phyloP scores from a whole-genome alignment of 2,888 invertebrate genomes.

The Eupithecia centaureata region DNA sequence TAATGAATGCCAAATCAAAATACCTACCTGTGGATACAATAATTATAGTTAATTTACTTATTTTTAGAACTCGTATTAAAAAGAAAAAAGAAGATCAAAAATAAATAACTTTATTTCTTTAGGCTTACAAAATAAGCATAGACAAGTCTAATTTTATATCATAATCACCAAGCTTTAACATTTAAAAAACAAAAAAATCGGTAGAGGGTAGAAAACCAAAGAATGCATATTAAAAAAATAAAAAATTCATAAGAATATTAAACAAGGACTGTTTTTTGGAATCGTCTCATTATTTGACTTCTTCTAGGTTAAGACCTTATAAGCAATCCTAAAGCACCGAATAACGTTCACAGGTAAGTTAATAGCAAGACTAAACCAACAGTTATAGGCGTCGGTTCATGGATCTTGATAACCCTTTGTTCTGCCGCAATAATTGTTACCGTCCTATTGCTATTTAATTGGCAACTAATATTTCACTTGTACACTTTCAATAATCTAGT shows the following conservation, averaged over 20 bases:
- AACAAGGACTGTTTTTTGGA: background rate
- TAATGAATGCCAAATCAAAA: no score
- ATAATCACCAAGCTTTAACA: no score
- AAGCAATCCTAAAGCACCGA: constrained; percentile 2
- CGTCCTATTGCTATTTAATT: constrained; percentile 27
- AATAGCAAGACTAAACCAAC: constrained; percentile 2
- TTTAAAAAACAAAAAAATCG: background rate
- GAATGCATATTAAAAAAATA: background rate
- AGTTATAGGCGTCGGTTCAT: constrained; percentile 19
- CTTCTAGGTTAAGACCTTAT: background rate
- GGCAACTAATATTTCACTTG: constrained; percentile 27
- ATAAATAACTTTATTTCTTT: no score
- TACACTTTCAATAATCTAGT: constrained; percentile 20
- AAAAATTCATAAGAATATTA: background rate
- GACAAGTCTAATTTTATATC: no score
- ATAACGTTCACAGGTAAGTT: constrained; percentile 4
- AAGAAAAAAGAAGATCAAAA: no score
- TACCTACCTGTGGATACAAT: no score
- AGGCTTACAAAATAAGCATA: no score
- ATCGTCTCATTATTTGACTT: background rate
- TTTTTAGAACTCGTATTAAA: no score
- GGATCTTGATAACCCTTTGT: constrained; percentile 32
- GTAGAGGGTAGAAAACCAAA: background rate
- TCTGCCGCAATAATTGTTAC: constrained; percentile 25
- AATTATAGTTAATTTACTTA: no score